Conservation (phyloP, 2,113 vertebrate genomes). For the Xyrauchen texanus region DNA sequence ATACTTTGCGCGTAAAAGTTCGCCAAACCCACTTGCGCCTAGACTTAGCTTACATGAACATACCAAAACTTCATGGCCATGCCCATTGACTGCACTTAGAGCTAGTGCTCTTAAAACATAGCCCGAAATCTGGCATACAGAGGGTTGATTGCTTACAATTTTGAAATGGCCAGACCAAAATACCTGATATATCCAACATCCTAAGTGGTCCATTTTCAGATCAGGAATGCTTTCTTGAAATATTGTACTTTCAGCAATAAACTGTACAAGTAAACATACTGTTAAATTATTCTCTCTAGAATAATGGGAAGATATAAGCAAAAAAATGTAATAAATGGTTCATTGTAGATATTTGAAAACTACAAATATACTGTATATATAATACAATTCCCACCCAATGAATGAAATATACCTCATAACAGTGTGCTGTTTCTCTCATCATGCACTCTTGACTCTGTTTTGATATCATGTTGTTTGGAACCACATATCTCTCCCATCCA, state of each 20-base stretch:
- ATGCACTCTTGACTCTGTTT: constrained; percentile 39
- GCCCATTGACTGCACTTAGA: too few relatives aligned
- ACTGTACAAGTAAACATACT: too few relatives aligned
- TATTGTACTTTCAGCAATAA: neutral
- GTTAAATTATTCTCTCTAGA: too few relatives aligned
- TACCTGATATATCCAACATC: neutral
- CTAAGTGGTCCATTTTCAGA: neutral
- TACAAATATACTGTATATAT: too few relatives aligned
- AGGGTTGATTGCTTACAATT: constrained; percentile 33
- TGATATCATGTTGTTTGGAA: constrained; percentile 48
- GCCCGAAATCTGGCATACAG: constrained; percentile 36
- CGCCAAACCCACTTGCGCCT: too few relatives aligned
- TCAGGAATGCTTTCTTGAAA: neutral
- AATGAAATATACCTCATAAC: neutral
- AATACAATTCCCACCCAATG: neutral
- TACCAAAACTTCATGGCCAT: too few relatives aligned
- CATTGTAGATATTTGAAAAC: too few relatives aligned
- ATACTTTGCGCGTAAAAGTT: too few relatives aligned
- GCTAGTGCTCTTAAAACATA: too few relatives aligned
- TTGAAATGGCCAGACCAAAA: neutral
- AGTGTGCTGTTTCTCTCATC: constrained; percentile 4
- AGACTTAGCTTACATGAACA: too few relatives aligned
- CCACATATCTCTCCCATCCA: constrained; percentile 9
- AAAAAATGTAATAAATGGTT: too few relatives aligned
- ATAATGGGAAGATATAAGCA: too few relatives aligned